phyloP scores from a whole-genome alignment of 2,113 vertebrate species.

The Dasyprocta punctata region DNA sequence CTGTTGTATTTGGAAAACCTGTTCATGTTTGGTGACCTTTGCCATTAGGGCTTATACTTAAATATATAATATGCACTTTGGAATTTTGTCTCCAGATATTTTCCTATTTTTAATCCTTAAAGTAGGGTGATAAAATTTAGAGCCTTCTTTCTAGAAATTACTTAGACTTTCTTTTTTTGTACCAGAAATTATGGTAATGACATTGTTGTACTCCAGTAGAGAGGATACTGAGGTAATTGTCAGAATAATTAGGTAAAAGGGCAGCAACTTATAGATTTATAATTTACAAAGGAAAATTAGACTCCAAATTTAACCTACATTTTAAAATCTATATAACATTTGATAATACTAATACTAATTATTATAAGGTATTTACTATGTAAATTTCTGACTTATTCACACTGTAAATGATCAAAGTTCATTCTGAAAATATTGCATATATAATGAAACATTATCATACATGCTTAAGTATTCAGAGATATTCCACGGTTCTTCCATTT shows the following conservation, averaged over 20 bases:
- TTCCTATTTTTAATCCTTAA: neutral
- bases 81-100: neutral
- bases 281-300: conserved; percentile 61
- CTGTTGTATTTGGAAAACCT: neutral
- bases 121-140: neutral
- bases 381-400: conserved; percentile 55
- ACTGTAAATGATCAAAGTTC: conserved; percentile 36
- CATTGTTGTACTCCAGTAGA: neutral
- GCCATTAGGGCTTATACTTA: neutral
- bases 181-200: neutral
- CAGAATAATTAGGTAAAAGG: conserved; percentile 67
- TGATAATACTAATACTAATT: conserved; percentile 39
- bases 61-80: neutral
- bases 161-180: neutral
- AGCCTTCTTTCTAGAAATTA: neutral
- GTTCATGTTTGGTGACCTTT: neutral
- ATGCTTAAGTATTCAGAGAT: neutral
- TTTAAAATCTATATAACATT: conserved; percentile 19
- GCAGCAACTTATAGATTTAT: conserved; percentile 56
- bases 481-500: neutral
- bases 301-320: conserved; percentile 41
- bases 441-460: neutral
- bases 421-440: conserved; percentile 13
- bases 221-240: conserved; percentile 36
- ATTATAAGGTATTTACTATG: conserved; percentile 49